A percentile compares a stretch with the other conserved stretches of the same genome.
Evolutionary conservation across 1,140 invertebrate genomes (phyloP).

Genomic region (Euschistus heros): DNA sequence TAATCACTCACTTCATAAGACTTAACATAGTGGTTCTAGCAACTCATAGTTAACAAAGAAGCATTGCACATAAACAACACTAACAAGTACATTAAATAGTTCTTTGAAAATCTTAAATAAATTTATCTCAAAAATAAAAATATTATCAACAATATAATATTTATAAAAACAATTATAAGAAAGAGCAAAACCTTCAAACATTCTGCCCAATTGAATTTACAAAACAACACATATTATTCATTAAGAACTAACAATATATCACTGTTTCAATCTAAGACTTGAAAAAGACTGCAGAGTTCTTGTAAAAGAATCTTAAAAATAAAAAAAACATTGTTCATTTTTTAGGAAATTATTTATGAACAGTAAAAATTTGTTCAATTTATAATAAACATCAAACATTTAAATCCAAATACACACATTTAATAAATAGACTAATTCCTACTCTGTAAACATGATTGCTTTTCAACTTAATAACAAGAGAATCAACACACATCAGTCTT

Average conservation of each 20-base stretch:
- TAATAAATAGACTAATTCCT: no score
- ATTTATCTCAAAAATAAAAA: constrained; percentile 26
- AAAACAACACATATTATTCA: constrained; percentile 24
- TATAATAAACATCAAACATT: no score
- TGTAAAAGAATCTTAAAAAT: constrained; percentile 20
- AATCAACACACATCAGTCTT: no score
- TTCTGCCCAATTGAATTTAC: constrained; percentile 26
- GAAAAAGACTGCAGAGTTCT: constrained; percentile 20
- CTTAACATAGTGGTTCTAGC: constrained; percentile 22
- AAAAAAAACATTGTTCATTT: background rate
- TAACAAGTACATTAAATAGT: constrained; percentile 27
- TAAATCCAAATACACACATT: no score
- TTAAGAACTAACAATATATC: constrained; percentile 26
- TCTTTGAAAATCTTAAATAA: constrained; percentile 26
- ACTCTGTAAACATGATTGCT: no score
- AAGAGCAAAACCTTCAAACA: constrained; percentile 25
- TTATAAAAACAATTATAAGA: constrained; percentile 27
- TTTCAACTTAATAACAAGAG: no score
- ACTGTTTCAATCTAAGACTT: constrained; percentile 24
- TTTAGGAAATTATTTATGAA: no score
- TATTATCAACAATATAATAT: constrained; percentile 25
- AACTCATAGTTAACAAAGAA: constrained; percentile 27
- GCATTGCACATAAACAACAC: constrained; percentile 28
- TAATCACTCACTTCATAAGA: constrained; percentile 25
- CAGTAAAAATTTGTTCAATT: no score